Evolutionary conservation across 2,797 vertebrate species (phyloP).

Genomic region (Dallia pectoralis): DNA sequence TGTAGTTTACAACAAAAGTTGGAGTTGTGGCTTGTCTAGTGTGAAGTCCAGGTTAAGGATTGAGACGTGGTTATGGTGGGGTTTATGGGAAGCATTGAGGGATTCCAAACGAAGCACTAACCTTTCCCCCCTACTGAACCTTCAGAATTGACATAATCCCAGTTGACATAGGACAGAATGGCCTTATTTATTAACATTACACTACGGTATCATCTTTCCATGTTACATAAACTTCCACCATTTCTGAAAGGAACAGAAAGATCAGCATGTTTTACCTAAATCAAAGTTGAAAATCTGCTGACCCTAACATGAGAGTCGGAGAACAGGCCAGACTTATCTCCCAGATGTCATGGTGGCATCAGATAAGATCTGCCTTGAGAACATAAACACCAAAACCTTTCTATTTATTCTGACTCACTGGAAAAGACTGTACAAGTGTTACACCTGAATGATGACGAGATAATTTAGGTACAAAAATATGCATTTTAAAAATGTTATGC

Average conservation of each 20-base stretch:
- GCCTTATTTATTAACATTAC: too few relatives aligned
- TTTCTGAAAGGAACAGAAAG: slow-evolving; percentile 30
- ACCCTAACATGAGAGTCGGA: slow-evolving; percentile 49
- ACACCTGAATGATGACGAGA: too few relatives aligned
- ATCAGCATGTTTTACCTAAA: slow-evolving; percentile 65
- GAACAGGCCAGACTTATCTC: slow-evolving; percentile 29
- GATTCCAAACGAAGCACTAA: background rate
- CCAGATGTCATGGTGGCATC: slow-evolving; percentile 44
- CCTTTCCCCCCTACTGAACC: background rate
- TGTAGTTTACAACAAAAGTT: too few relatives aligned
- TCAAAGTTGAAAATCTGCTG: slow-evolving; percentile 59
- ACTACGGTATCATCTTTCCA: slow-evolving; percentile 51
- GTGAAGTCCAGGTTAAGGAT: too few relatives aligned
- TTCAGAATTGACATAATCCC: background rate
- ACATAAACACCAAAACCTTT: slow-evolving; percentile 18
- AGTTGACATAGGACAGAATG: background rate
- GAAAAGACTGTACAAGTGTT: too few relatives aligned
- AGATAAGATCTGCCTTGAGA: slow-evolving; percentile 49
- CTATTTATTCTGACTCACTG: slow-evolving; percentile 11
- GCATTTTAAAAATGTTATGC: too few relatives aligned
- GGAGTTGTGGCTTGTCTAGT: too few relatives aligned
- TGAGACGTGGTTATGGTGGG: too few relatives aligned
- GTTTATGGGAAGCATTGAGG: background rate
- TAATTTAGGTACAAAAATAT: too few relatives aligned
- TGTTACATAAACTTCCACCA: slow-evolving; percentile 24